Evolutionary conservation across 1,140 invertebrate species (phyloP).

Genomic region (Rhagoletis zephyria): DNA sequence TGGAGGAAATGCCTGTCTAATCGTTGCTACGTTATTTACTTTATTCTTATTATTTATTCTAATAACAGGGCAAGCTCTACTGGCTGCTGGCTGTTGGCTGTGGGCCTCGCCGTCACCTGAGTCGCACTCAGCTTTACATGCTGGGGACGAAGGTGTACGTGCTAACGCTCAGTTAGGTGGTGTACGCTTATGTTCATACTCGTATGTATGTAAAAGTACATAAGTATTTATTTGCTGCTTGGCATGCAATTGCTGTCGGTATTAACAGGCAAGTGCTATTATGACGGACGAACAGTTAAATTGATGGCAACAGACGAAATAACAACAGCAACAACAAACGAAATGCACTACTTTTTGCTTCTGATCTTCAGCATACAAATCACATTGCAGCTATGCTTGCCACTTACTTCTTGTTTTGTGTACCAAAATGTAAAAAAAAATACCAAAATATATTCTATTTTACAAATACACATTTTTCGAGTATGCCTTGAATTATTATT

Average conservation of each 20-base stretch:
- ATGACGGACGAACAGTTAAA: conserved; percentile 36
- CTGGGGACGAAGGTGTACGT: not conserved
- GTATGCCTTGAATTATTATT: too few species aligned
- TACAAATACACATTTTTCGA: too few species aligned
- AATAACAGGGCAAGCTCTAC: conserved; percentile 1
- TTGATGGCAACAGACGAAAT: conserved; percentile 17
- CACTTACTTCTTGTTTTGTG: too few species aligned
- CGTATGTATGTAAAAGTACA: not conserved
- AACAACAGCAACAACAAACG: conserved; percentile 15
- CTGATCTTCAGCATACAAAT: not conserved
- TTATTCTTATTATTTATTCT: conserved; percentile 47
- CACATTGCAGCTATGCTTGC: not conserved
- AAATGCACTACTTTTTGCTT: not conserved
- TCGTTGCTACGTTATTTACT: conserved; percentile 31
- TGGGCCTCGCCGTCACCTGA: not conserved
- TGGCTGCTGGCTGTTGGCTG: conserved; percentile 3
- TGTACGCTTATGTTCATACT: not conserved
- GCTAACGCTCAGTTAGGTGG: not conserved
- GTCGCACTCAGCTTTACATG: not conserved
- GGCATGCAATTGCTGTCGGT: not conserved
- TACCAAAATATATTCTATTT: too few species aligned
- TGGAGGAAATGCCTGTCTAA: conserved; percentile 35
- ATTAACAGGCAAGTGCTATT: conserved; percentile 16
- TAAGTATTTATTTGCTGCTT: not conserved
- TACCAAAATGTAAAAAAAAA: too few species aligned